Base-by-base conservation (phyloP, 1,140 invertebrate genomes). In the Venturia canescens region DNA sequence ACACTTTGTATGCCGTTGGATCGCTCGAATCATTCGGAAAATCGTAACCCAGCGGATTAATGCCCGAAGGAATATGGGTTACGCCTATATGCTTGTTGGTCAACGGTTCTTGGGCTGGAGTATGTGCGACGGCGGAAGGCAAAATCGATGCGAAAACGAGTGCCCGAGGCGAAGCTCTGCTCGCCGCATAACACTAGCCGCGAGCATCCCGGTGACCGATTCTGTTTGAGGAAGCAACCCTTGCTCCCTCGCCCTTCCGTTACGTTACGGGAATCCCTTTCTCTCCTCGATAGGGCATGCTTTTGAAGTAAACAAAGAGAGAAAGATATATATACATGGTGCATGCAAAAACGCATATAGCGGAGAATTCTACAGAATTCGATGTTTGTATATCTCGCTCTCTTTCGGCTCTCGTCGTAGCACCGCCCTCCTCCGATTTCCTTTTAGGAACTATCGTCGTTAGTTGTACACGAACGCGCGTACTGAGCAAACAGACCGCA, bases 201-300 rank as follows among this genome's bases (percentile, higher is more conserved):
- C 80, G 83, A 85, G 84, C 84, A 85, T 88, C 88, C 89, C 85
- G 84, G 86, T 88, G 88, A 89, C 87, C 88, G 89, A 89, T 88
- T 89, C 87, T 89, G 88, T 90, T 90, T 90, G 87, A 88, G 87
- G 76, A 86, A 34, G 86, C 87, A 87, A 90, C 89, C 89, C 89
- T 90, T 90, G 89, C 87, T 87, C 79, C 83, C 82, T 27, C 29
- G 34, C 23, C 34, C 72, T 34, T 18, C 72, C 21, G 72, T 53
- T 76, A 21, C 27, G 85, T 31, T 66, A 23, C 27, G 57, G 75
- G 34, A 77, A 38, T 44, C 75, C 75, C 60, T 31, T 69, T 69
- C n/a, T 69, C 57, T 21, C 53, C 1, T 31, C 31, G 5, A 31
- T 11, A 34, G 86, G 87, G 87, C 38, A 16, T 21, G 75, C 86